Evolutionary conservation across 2,888 invertebrate species (phyloP), one percentile per base, ranked within the genome.

Genomic region (Oithona nana): DNA sequence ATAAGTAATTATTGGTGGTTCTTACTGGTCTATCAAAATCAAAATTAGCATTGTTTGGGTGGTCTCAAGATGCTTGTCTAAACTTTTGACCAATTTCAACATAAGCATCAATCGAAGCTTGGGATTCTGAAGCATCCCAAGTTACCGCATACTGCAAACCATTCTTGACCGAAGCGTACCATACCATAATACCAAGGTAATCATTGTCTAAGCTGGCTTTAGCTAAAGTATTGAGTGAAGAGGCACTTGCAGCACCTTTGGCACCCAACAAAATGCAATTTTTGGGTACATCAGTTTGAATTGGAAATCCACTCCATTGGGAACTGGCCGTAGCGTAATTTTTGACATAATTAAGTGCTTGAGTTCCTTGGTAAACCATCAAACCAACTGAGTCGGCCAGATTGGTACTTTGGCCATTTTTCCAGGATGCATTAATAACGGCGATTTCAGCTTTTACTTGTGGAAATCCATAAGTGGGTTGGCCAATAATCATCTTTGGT

Each of bases 381-480:
- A 62, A 39, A 2, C 61, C 61, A 1, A 62, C 52, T 13, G 62
- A 57, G 24, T 62, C 62, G 16, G 56, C 56, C 29, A 62, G 13
- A 11, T 48, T 48, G 1, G 59, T 54, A 20, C 26, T n/a, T n/a
- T 54, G 56, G 13, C 52, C 56, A 16, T 62, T 24, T 24, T 29
- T 29, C 62, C 62, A 62, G 24, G 56, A 56, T n/a, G 56, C 62
- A 26, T 62, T 62, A 39, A 62, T 62, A 11, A 62, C 62, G n/a
- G 31, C 62, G 57, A 39, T 56, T 39, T 62, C 62, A 29, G 62
- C 62, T 55, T 54, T 6, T 26, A 62, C 62, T 31, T 62, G 62
- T 22, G 62, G 62, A 30, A 48, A 62, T 4, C 62, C 62, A 31
- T 55, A 62, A n/a, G 56, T 54, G 16, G 62, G 62, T 28, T 62